Evolutionary conservation across 2,797 vertebrate species (phyloP).

Genomic region (Artibeus jamaicensis): DNA sequence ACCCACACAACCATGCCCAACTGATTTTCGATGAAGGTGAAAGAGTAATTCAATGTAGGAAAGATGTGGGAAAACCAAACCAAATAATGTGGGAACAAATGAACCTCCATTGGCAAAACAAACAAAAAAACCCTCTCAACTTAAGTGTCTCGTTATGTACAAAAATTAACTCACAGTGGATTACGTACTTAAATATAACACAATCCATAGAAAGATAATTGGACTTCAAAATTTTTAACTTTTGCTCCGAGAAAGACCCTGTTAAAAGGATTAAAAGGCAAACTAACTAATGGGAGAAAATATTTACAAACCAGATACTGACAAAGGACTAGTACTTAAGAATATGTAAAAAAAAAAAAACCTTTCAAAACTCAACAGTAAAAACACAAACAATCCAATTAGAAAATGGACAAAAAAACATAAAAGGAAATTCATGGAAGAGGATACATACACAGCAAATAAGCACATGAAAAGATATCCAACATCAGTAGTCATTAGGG

Average conservation of each 20-base stretch:
- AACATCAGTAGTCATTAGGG: neutral
- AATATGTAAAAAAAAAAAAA: neutral
- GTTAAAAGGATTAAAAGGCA: neutral
- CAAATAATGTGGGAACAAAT: neutral
- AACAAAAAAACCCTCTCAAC: neutral
- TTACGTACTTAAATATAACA: neutral
- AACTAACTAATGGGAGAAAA: neutral
- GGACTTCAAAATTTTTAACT: neutral
- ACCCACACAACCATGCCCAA: neutral
- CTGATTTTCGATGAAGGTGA: neutral
- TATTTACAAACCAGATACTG: slow-evolving; percentile 2
- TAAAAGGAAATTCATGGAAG: neutral
- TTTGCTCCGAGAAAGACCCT: neutral
- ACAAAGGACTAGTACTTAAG: neutral
- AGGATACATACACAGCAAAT: neutral
- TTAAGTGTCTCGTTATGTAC: neutral
- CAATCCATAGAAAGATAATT: neutral
- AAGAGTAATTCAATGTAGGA: neutral
- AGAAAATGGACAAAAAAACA: neutral
- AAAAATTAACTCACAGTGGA: slow-evolving; percentile 8
- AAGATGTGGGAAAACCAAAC: neutral
- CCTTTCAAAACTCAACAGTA: neutral
- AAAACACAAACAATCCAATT: neutral
- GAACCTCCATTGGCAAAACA: neutral
- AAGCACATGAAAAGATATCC: neutral